Evolutionary conservation across 53 echinoderm and acorn worm species (phyloP).

Genomic region (Luidia sarsii): DNA sequence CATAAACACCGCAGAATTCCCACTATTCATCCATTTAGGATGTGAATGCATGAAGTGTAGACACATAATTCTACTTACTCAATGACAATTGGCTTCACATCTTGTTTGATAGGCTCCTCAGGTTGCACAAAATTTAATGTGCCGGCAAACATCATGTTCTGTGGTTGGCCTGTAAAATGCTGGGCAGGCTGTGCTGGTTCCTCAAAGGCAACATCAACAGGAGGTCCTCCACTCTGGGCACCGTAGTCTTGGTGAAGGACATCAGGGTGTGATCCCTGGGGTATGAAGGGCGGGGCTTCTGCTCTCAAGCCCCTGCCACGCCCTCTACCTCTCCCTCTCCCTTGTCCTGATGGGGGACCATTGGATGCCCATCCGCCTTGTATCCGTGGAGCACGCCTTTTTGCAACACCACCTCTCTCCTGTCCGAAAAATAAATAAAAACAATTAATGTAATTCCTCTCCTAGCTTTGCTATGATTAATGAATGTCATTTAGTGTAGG

Average conservation of each 20-base stretch:
- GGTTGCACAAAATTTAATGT: background rate
- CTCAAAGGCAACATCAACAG: background rate
- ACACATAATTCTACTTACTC: too few species aligned
- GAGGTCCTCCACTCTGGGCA: background rate
- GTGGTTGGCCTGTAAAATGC: background rate
- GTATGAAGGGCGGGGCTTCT: background rate
- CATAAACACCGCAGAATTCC: too few species aligned
- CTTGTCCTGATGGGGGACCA: background rate
- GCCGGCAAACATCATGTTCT: background rate
- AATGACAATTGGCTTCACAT: background rate
- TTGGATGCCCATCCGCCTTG: constrained; percentile 17
- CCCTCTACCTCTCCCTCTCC: background rate
- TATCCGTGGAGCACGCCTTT: background rate
- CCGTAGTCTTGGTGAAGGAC: background rate
- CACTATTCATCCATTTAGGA: too few species aligned
- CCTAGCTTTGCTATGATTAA: too few species aligned
- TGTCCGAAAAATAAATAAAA: too few species aligned
- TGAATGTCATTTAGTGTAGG: too few species aligned
- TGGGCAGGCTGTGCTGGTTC: background rate
- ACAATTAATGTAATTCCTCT: too few species aligned
- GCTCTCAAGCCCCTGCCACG: background rate
- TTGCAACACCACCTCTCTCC: too few species aligned
- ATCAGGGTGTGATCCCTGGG: background rate
- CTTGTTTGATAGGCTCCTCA: background rate
- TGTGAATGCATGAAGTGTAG: too few species aligned